phyloP scores from a whole-genome alignment of 2,888 invertebrate species.

The Plagodis pulveraria region DNA sequence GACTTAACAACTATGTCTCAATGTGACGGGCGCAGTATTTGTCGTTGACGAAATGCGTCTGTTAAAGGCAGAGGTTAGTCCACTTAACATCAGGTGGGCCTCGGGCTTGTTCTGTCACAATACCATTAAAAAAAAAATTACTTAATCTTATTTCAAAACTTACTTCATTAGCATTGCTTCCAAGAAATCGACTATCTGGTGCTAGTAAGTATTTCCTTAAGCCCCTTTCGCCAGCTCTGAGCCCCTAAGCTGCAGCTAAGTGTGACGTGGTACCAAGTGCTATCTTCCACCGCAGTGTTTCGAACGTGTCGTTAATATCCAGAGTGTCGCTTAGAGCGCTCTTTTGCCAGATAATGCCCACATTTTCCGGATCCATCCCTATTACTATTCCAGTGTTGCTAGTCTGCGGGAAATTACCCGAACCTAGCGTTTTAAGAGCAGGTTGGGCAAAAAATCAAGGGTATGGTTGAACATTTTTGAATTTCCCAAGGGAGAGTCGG shows the following conservation, averaged over 20 bases:
- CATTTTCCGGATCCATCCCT: constrained; percentile 30
- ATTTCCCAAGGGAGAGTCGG: too few relatives aligned
- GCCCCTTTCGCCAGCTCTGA: not conserved
- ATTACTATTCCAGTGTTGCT: constrained; percentile 21
- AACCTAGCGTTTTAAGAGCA: not conserved
- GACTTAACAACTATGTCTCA: too few relatives aligned
- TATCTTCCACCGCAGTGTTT: constrained; percentile 18
- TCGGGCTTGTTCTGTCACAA: too few relatives aligned
- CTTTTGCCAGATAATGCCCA: constrained; percentile 44
- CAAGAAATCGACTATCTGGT: not conserved
- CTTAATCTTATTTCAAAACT: too few relatives aligned
- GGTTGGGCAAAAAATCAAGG: too few relatives aligned
- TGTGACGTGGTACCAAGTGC: constrained; percentile 15
- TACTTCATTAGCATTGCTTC: not conserved
- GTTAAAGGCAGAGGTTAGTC: too few relatives aligned
- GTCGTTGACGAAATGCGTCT: too few relatives aligned
- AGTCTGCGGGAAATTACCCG: constrained; percentile 10
- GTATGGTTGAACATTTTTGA: too few relatives aligned
- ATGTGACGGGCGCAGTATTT: too few relatives aligned
- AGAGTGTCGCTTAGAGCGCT: constrained; percentile 30
- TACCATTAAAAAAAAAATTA: too few relatives aligned
- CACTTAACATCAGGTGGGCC: too few relatives aligned
- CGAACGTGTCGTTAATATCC: constrained; percentile 32
- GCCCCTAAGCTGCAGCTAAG: constrained; percentile 8
- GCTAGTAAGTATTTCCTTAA: not conserved